Evolutionary conservation across 2,888 invertebrate genomes (phyloP), one percentile per base, ranked within the genome.

Genomic region (Myopa testacea): DNA sequence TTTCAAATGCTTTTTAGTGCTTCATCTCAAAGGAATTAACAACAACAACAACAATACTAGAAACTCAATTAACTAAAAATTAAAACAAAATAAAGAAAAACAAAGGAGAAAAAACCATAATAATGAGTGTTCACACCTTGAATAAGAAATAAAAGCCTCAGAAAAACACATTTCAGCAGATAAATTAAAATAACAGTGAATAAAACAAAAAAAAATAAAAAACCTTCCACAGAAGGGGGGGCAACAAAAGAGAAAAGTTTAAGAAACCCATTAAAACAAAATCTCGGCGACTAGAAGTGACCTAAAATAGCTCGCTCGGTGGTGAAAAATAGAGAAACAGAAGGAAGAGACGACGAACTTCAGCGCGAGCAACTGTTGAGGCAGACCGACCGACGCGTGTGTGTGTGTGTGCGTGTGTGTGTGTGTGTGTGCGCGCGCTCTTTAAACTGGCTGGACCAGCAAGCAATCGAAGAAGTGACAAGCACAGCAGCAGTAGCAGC

Each of bases 111-210:
- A 74, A 74, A n/a, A n/a, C n/a, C 50, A 10, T 69, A 40, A 67
- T 37, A 40, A 69, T 26, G 37, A 10, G 60, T 26, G 34, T 7
- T 10, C n/a, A 37, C n/a, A n/a, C 4, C 26, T 14, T 52, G 14
- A 52, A 65, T 72, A 6, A 55, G 40, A 80, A 75, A 55, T 55
- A 73, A 76, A 68, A 67, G 74, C 45, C 73, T 75, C 58, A 75
- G 63, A 45, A 67, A 71, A n/a, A 8, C 26, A 71, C 12, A 70
- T 52, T 40, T 70, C 58, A 40, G 50, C 34, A 19, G 26, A 52
- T 69, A 37, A 60, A 69, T 50, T 50, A 63, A 77, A 75, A 73
- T 76, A 78, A 80, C 75, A 78, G 78, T 79, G 71, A 79, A 78
- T 78, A 71, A 75, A 78, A 80, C 72, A 58, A 70, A 75, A 55